Conservation (phyloP, 2,113 vertebrate species). For the Origma solitaria region DNA sequence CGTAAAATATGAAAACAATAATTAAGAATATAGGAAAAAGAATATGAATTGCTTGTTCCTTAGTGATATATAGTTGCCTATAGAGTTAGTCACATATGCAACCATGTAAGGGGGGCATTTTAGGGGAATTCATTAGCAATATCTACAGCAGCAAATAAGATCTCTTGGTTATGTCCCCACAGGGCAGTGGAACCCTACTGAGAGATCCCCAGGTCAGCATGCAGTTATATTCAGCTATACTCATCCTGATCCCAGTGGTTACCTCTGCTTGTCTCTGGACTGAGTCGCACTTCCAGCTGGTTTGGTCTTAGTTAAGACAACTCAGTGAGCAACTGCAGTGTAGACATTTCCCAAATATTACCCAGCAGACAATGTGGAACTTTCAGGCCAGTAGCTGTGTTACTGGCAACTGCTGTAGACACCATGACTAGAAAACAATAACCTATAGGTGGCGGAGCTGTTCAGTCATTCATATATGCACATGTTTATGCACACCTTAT, state of each 20-base stretch:
- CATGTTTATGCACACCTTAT: neutral
- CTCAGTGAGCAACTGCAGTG: neutral
- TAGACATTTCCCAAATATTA: neutral
- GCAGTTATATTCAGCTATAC: neutral
- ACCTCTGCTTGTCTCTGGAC: neutral
- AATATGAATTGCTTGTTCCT: neutral
- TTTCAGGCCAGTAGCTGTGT: neutral
- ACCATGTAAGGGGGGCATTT: neutral
- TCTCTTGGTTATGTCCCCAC: neutral
- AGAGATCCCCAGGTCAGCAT: neutral
- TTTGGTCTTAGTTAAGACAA: neutral
- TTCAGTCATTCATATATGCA: neutral
- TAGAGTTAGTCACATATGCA: neutral
- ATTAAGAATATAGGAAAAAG: neutral
- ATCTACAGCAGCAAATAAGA: neutral
- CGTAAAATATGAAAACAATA: neutral
- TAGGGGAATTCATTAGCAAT: neutral
- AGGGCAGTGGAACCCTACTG: neutral
- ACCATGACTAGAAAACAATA: neutral
- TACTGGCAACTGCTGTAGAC: neutral
- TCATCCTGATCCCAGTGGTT: neutral
- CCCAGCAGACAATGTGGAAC: neutral
- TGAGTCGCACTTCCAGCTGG: neutral
- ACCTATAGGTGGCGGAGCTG: neutral
- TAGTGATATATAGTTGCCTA: neutral